Evolutionary conservation across 53 echinoderm and acorn worm species (phyloP).

Genomic region (Pentamera pediparva): DNA sequence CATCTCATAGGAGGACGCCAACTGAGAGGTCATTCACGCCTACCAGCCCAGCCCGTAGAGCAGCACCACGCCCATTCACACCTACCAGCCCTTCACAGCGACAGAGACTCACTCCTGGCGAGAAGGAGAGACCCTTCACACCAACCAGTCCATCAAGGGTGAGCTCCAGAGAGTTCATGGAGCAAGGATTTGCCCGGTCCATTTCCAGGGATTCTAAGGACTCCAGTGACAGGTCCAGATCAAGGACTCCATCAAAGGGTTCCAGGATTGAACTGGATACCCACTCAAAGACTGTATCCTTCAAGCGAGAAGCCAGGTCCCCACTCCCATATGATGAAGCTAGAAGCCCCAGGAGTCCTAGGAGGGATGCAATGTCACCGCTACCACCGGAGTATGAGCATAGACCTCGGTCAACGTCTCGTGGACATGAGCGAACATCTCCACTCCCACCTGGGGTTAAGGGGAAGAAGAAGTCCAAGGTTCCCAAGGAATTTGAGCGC

Average conservation of each 20-base stretch:
- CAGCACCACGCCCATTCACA: background rate
- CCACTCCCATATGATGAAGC: background rate
- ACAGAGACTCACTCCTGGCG: background rate
- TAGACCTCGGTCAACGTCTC: background rate
- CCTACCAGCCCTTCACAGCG: background rate
- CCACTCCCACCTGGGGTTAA: background rate
- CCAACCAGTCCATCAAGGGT: constrained; percentile 27
- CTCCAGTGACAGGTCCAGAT: constrained; percentile 14
- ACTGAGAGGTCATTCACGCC: background rate
- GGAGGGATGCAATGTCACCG: constrained; percentile 6
- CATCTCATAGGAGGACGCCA: background rate
- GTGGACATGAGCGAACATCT: background rate
- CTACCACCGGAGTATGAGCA: constrained; percentile 6
- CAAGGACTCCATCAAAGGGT: constrained; percentile 4
- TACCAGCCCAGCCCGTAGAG: background rate
- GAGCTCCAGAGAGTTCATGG: constrained; percentile 34
- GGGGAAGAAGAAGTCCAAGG: constrained; percentile 14
- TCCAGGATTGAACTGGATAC: constrained; percentile 12
- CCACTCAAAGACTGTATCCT: constrained; percentile 6
- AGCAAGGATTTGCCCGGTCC: constrained; percentile 14
- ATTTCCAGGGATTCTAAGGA: constrained; percentile 23
- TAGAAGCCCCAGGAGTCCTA: background rate
- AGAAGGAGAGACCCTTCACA: constrained; percentile 8
- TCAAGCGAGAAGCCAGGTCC: constrained; percentile 13
- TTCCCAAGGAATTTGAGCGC: constrained; percentile 1